Conservation (phyloP, 2,797 vertebrate species). For the Acrossocheilus wenchowensis region DNA sequence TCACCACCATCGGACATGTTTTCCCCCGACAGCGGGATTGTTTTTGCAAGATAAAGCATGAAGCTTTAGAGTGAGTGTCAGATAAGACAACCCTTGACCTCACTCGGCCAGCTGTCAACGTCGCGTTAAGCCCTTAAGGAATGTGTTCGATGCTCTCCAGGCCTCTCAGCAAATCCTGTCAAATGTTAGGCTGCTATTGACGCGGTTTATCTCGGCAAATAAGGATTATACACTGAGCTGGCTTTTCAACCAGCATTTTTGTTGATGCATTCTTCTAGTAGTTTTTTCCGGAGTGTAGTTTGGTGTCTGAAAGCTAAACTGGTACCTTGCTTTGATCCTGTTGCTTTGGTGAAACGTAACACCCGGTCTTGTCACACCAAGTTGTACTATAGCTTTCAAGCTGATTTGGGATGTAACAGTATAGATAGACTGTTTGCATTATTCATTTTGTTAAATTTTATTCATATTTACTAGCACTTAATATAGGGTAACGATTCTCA, state of each 20-base stretch:
- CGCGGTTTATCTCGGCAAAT: slow-evolving; percentile 81
- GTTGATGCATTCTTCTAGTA: slow-evolving; percentile 22
- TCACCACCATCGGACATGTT: slow-evolving; percentile 65
- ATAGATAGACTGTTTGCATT: not conserved
- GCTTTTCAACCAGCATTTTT: slow-evolving; percentile 70
- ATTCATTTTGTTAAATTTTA: not conserved
- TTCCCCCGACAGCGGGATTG: slow-evolving; percentile 23
- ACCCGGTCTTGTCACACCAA: not conserved
- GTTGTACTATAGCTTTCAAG: not conserved
- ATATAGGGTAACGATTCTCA: not conserved
- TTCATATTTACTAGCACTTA: not conserved
- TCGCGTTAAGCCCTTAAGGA: slow-evolving; percentile 80
- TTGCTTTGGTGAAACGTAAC: slow-evolving; percentile 15
- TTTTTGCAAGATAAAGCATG: slow-evolving; percentile 46
- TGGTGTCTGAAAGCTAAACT: slow-evolving; percentile 35
- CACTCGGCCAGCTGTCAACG: slow-evolving; percentile 80
- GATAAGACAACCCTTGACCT: slow-evolving; percentile 76
- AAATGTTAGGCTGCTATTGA: slow-evolving; percentile 81
- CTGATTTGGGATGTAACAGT: not conserved
- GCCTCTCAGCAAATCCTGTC: slow-evolving; percentile 79
- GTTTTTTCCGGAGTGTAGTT: not conserved
- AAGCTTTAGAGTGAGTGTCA: slow-evolving; percentile 54
- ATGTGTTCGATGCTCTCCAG: slow-evolving; percentile 72
- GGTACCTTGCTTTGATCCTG: not conserved
- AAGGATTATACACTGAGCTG: slow-evolving; percentile 74